Evolutionary conservation across 2,113 vertebrate genomes (phyloP).

Genomic region (Laticauda laticaudata): DNA sequence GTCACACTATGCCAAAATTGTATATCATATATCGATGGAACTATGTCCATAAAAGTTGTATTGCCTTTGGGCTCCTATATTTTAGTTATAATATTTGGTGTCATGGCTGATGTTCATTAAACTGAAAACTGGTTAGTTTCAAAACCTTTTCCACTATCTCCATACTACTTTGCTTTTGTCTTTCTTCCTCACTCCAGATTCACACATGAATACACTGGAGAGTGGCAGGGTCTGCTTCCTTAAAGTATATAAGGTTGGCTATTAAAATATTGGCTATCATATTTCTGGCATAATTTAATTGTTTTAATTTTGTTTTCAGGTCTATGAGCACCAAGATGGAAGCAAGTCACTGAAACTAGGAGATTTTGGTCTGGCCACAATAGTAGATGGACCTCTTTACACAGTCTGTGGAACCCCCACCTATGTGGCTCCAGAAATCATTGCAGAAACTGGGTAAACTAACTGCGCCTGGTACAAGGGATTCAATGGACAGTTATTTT

Average conservation of each 20-base stretch:
- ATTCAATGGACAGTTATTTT: neutral
- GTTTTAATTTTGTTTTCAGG: slow-evolving; percentile 68
- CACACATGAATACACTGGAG: neutral
- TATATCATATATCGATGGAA: neutral
- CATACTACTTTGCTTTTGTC: neutral
- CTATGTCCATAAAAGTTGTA: neutral
- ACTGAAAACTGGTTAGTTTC: neutral
- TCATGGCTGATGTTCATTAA: neutral
- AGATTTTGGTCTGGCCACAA: slow-evolving; percentile 93
- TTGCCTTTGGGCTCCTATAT: neutral
- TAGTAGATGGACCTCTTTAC: slow-evolving; percentile 90
- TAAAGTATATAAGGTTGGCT: neutral
- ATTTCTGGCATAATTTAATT: neutral
- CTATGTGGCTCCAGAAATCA: slow-evolving; percentile 96
- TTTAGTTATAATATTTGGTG: neutral
- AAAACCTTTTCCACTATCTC: neutral
- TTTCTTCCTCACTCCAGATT: neutral
- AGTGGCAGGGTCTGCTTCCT: neutral
- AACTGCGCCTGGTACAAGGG: slow-evolving; percentile 5
- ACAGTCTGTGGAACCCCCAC: slow-evolving; percentile 96
- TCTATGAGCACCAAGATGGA: slow-evolving; percentile 92
- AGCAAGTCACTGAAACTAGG: slow-evolving; percentile 95
- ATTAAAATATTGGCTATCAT: neutral
- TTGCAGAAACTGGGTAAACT: slow-evolving; percentile 91
- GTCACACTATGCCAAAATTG: neutral